Percentiles rank a stretch among this genome's conserved stretches.
phyloP scores from a whole-genome alignment of 2,113 vertebrate species.

The Colius striatus region DNA sequence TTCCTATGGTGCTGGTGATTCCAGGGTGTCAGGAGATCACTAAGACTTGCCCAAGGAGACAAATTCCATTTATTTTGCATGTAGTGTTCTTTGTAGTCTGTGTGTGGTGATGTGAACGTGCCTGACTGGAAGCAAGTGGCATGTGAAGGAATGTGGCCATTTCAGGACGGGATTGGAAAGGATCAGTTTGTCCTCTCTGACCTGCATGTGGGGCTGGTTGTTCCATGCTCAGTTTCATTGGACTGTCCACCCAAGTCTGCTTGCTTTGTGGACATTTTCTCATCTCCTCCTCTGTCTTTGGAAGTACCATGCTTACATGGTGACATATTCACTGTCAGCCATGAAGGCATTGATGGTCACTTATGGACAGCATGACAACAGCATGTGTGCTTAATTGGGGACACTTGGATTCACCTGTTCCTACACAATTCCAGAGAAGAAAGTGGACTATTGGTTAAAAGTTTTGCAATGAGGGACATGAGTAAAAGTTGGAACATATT shows the following conservation, averaged over 20 bases:
- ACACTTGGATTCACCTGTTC: slow-evolving; percentile 50
- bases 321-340: neutral
- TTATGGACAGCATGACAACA: slow-evolving; percentile 3
- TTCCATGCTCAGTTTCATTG: neutral
- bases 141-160: slow-evolving; percentile 39
- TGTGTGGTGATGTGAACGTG: neutral
- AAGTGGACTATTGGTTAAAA: neutral
- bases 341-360: neutral
- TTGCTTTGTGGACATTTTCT: neutral
- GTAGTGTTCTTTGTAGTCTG: neutral
- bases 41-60: neutral
- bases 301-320: neutral
- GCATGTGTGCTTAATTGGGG: slow-evolving; percentile 48
- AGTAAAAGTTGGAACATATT: slow-evolving; percentile 33
- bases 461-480: neutral
- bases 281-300: neutral
- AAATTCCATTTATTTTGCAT: slow-evolving; percentile 54
- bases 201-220: slow-evolving; percentile 51
- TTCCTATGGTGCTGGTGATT: neutral
- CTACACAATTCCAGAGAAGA: neutral
- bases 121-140: slow-evolving; percentile 35
- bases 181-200: neutral
- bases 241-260: neutral
- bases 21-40: neutral
- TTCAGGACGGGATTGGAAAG: neutral